Percentiles rank a stretch among this genome's conserved stretches.
These are phyloP conservation scores for Cephonodes hylas DNA, from an alignment of 2,888 invertebrate species.

Conservation along the genomic window DNA sequence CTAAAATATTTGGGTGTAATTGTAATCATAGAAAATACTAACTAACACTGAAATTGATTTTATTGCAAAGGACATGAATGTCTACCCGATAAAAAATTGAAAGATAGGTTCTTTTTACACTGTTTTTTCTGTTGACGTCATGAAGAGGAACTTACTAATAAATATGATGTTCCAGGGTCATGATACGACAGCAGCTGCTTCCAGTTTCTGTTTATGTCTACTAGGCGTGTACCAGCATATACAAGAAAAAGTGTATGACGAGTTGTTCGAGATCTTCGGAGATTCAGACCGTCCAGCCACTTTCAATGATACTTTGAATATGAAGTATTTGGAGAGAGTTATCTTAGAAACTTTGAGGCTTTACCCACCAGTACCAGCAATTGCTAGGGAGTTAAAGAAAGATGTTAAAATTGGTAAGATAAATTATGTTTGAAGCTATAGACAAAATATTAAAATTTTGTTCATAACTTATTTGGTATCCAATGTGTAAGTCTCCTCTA, in stretches of 20 bases:
- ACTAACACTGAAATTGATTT: too few relatives aligned
- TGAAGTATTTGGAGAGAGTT: conserved; percentile 91
- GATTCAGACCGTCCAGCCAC: conserved; percentile 88
- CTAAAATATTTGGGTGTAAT: too few relatives aligned
- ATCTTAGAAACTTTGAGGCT: conserved; percentile 88
- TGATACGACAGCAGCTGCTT: conserved; percentile 85
- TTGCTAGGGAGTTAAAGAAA: conserved; percentile 85
- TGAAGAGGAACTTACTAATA: not conserved
- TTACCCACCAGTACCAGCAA: conserved; percentile 90
- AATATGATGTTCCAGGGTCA: conserved; percentile 55
- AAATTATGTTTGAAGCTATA: too few relatives aligned
- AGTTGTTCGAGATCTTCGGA: conserved; percentile 88
- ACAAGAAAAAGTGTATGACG: conserved; percentile 87
- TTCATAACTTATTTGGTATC: too few relatives aligned
- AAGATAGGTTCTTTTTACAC: too few relatives aligned
- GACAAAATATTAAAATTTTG: too few relatives aligned
- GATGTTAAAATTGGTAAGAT: conserved; percentile 86
- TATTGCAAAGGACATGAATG: too few relatives aligned
- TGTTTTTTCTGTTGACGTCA: too few relatives aligned
- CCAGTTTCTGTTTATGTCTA: conserved; percentile 92
- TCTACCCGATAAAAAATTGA: too few relatives aligned
- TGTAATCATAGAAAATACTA: too few relatives aligned
- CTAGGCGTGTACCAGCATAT: conserved; percentile 90
- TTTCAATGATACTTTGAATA: conserved; percentile 88
- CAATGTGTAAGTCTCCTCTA: too few relatives aligned